phyloP scores from a whole-genome alignment of 2,888 invertebrate species.

The Caenorhabditis macrosperma region DNA sequence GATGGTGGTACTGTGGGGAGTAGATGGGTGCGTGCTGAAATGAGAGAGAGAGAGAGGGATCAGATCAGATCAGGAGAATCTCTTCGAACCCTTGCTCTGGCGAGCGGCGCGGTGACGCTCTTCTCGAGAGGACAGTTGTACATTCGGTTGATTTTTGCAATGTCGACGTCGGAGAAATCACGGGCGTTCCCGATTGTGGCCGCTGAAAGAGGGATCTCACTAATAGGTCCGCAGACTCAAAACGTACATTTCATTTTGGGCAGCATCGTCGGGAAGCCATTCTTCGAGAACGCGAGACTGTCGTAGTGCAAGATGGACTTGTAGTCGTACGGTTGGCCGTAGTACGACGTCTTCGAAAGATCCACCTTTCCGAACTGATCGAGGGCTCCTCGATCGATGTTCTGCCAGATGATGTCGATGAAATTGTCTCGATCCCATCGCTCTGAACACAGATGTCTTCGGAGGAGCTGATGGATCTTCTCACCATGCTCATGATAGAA shows the following conservation, averaged over 20 bases:
- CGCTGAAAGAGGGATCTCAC: constrained; percentile 52
- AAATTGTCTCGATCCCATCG: constrained; percentile 80
- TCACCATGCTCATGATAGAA: constrained; percentile 79
- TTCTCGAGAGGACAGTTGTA: constrained; percentile 77
- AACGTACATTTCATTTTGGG: constrained; percentile 77
- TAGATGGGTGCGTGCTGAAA: constrained; percentile 66
- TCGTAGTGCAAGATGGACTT: constrained; percentile 80
- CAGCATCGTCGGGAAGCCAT: constrained; percentile 80
- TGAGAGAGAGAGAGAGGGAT: not conserved
- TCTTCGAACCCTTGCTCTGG: constrained; percentile 64
- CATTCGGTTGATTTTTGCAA: constrained; percentile 80
- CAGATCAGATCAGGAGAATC: not conserved
- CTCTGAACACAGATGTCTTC: constrained; percentile 61
- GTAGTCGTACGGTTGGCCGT: constrained; percentile 80
- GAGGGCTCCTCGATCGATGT: constrained; percentile 80
- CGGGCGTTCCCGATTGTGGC: constrained; percentile 78
- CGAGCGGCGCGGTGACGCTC: constrained; percentile 66
- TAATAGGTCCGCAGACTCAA: not conserved
- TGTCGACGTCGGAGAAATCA: constrained; percentile 78
- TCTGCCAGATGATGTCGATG: constrained; percentile 80
- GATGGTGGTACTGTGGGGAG: constrained; percentile 55
- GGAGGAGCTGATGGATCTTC: not conserved
- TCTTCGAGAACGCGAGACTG: constrained; percentile 80
- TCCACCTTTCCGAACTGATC: constrained; percentile 81
- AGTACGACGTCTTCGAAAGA: constrained; percentile 80